These are phyloP conservation scores for Phaedon cochleariae DNA, from an alignment of 2,888 invertebrate species.

Conservation along the genomic window DNA sequence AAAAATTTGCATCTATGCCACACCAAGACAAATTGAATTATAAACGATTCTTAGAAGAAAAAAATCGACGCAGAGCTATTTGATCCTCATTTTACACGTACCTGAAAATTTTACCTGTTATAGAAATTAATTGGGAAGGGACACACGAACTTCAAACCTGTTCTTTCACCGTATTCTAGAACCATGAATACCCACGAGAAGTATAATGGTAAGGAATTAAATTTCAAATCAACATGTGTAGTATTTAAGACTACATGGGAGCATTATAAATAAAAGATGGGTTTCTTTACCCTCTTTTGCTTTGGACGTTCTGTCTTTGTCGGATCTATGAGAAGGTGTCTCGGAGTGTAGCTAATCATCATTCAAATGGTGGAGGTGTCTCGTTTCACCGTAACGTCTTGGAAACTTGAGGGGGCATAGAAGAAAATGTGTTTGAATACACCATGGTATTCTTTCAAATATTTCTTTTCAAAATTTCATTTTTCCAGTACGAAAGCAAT, in stretches of 20 bases:
- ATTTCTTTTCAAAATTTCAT: too few species aligned
- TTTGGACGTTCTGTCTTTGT: constrained; percentile 6
- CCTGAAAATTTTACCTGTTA: constrained; percentile 20
- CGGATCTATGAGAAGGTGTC: not conserved
- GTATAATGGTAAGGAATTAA: constrained; percentile 33
- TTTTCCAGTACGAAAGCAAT: too few species aligned
- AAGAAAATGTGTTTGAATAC: too few species aligned
- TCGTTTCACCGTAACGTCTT: not conserved
- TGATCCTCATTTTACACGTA: not conserved
- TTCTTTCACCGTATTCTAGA: constrained; percentile 18
- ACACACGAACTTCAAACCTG: constrained; percentile 26
- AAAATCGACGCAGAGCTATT: not conserved
- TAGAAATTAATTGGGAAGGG: constrained; percentile 24
- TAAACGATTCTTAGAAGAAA: not conserved
- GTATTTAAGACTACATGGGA: constrained; percentile 31
- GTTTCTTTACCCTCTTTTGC: constrained; percentile 5
- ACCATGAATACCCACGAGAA: constrained; percentile 22
- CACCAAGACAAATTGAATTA: not conserved
- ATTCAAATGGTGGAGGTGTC: not conserved
- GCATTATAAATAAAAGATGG: constrained; percentile 32
- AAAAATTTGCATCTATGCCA: not conserved
- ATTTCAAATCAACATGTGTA: constrained; percentile 37
- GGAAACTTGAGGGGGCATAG: not conserved
- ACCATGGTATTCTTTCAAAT: too few species aligned
- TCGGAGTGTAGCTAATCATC: not conserved